These are phyloP conservation scores for Calliphora vomitoria DNA, from an alignment of 2,888 invertebrate species.

Conservation along the genomic window DNA sequence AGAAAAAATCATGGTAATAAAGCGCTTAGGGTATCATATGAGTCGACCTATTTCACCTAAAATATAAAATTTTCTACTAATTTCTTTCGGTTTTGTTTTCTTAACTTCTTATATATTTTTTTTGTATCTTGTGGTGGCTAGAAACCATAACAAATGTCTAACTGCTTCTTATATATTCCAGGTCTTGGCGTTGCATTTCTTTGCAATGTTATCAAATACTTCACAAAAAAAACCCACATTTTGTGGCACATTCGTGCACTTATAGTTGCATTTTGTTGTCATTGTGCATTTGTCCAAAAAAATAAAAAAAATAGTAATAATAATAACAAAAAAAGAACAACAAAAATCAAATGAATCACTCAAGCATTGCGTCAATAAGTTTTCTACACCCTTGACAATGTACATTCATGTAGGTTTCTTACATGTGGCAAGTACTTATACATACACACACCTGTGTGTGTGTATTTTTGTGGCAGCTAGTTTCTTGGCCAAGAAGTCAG, in stretches of 20 bases:
- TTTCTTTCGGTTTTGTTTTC: background rate
- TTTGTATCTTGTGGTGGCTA: conserved; percentile 24
- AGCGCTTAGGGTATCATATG: background rate
- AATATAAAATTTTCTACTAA: background rate
- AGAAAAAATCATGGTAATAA: no score
- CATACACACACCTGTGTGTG: background rate
- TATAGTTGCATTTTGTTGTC: conserved; percentile 56
- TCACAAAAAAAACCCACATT: conserved; percentile 29
- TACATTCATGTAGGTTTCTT: conserved; percentile 24
- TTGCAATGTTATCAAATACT: conserved; percentile 1
- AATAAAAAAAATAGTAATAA: conserved; percentile 13
- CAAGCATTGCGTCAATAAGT: conserved; percentile 68
- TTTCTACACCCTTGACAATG: conserved; percentile 67
- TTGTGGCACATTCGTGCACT: conserved; percentile 45
- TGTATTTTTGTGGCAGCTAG: conserved; percentile 21
- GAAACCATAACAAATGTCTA: conserved; percentile 60
- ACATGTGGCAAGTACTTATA: conserved; percentile 35
- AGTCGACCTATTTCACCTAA: background rate
- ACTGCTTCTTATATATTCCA: conserved; percentile 31
- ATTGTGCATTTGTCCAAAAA: conserved; percentile 66
- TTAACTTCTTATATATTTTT: conserved; percentile 25
- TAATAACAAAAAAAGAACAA: conserved; percentile 23
- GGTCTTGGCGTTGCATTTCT: conserved; percentile 17
- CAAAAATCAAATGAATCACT: conserved; percentile 70
- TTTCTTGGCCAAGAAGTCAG: conserved; percentile 57